Conservation (phyloP, 2,113 vertebrate species). For the Dicerorhinus sumatrensis region DNA sequence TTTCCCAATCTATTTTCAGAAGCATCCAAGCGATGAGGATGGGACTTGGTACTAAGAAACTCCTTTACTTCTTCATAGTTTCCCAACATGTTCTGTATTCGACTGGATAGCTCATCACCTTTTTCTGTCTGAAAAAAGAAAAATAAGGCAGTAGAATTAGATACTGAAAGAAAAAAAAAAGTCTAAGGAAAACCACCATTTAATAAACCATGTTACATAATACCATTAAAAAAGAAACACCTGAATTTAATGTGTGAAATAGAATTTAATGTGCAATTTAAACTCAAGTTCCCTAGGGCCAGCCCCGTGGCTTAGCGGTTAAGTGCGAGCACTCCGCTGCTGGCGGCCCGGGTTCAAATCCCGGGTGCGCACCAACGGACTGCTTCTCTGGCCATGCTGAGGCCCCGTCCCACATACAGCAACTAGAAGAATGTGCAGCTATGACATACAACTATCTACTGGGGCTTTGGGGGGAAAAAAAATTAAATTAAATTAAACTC, state of each 20-base stretch:
- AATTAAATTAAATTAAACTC: no score
- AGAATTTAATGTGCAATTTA: neutral
- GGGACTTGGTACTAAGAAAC: constrained; percentile 85
- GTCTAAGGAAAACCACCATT: neutral
- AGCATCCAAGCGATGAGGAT: constrained; percentile 84
- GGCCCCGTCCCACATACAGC: no score
- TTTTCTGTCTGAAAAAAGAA: constrained; percentile 91
- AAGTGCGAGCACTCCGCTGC: no score
- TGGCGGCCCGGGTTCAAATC: no score
- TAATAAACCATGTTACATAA: constrained; percentile 9
- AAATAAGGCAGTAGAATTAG: constrained; percentile 34
- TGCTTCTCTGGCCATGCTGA: no score
- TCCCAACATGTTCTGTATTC: constrained; percentile 96
- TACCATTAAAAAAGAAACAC: neutral
- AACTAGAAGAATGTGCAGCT: no score
- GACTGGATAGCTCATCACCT: constrained; percentile 95
- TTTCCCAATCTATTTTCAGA: constrained; percentile 78
- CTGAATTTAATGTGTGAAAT: neutral
- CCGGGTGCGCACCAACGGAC: no score
- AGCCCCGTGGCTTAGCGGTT: no score
- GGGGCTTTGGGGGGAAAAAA: no score
- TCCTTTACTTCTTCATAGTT: constrained; percentile 95
- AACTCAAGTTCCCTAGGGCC: neutral
- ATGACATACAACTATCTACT: no score
- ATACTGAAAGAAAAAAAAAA: neutral